phyloP scores from a whole-genome alignment of 2,113 vertebrate genomes.

The Toxotes jaculatrix region DNA sequence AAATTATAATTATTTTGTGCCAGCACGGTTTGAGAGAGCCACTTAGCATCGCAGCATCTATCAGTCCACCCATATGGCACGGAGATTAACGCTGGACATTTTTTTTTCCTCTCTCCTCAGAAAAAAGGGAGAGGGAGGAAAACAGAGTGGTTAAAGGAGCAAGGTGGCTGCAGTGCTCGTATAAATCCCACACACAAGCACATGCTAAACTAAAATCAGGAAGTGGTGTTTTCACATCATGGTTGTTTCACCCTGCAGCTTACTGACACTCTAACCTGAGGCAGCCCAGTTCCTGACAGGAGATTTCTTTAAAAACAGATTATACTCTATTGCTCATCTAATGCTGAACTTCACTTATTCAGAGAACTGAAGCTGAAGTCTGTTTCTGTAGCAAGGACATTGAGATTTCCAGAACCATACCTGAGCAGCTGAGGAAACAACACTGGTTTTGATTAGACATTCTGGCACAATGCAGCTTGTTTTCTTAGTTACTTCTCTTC shows the following conservation, averaged over 20 bases:
- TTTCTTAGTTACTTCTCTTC: background rate
- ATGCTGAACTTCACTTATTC: background rate
- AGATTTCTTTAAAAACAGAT: background rate
- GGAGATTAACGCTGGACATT: slow-evolving; percentile 69
- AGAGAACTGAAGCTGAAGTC: background rate
- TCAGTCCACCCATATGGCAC: slow-evolving; percentile 81
- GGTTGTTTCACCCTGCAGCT: background rate
- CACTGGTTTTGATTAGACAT: slow-evolving; percentile 20
- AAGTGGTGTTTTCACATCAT: background rate
- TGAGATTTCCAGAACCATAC: slow-evolving; percentile 7
- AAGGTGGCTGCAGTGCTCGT: slow-evolving; percentile 16
- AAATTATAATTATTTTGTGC: slow-evolving; percentile 83
- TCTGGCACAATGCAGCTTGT: background rate
- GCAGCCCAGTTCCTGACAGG: background rate
- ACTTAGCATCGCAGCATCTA: slow-evolving; percentile 81
- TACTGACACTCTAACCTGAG: background rate
- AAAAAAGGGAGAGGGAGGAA: slow-evolving; percentile 60
- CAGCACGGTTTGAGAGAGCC: slow-evolving; percentile 76
- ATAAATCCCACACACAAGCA: slow-evolving; percentile 33
- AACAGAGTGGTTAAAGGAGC: slow-evolving; percentile 39
- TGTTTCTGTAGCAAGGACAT: background rate
- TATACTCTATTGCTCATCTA: no score
- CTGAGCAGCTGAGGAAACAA: slow-evolving; percentile 29
- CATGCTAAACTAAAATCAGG: background rate
- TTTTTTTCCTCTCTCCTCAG: slow-evolving; percentile 38